Evolutionary conservation across 2,113 vertebrate genomes (phyloP).

Genomic region (Gavialis gangeticus): DNA sequence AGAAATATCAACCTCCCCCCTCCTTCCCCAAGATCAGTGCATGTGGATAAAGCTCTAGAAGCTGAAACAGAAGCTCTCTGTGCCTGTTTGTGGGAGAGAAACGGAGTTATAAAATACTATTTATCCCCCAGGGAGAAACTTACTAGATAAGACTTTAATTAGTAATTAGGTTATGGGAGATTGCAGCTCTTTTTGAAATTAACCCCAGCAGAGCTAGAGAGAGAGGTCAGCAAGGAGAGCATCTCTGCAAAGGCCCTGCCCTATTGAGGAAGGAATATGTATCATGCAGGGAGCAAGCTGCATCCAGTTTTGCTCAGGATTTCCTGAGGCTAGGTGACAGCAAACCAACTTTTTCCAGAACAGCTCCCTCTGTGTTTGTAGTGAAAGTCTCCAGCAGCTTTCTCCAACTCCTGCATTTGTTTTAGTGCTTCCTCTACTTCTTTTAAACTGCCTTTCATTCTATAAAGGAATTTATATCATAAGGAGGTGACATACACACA

Average conservation of each 20-base stretch:
- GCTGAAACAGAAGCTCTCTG: slow-evolving; percentile 53
- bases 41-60: slow-evolving; percentile 6
- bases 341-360: slow-evolving; percentile 28
- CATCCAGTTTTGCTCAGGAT: slow-evolving; percentile 27
- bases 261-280: rapidly evolving
- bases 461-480: neutral
- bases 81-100: neutral
- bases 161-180: slow-evolving; percentile 23
- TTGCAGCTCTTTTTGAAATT: slow-evolving; percentile 3
- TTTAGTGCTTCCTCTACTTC: slow-evolving; percentile 14
- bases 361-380: slow-evolving; percentile 49
- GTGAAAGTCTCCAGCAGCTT: slow-evolving; percentile 50
- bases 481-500: neutral
- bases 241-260: neutral
- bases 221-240: neutral
- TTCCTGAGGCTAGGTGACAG: slow-evolving; percentile 22
- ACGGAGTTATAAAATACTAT: slow-evolving; percentile 31
- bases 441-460: slow-evolving; percentile 41
- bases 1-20: too few relatives aligned
- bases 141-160: neutral
- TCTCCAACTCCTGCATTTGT: neutral
- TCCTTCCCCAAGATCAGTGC: neutral
- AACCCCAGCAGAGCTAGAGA: neutral
- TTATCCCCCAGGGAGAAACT: neutral
- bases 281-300: neutral